Base-by-base conservation (phyloP, 2,797 vertebrate species). In the Sebastes taczanowskii region DNA sequence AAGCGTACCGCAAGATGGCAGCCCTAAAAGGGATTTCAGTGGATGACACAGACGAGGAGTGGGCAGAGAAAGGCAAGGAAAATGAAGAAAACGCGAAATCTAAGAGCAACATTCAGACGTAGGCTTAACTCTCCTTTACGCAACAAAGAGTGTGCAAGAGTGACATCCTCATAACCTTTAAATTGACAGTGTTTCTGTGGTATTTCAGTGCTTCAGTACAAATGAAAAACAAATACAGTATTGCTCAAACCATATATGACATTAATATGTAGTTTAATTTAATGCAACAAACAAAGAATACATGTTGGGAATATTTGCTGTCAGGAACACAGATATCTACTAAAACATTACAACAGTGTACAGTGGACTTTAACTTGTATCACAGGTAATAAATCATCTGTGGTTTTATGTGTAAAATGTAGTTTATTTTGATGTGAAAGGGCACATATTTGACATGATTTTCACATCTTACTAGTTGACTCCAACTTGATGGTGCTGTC, bases 41-140 rank as follows among this genome's bases (percentile, higher is more conserved):
- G 87, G 97, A 98, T n/a, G 95, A 97, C 29, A 87, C 42, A 0
- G 97, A 99, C n/a, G 95, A 97, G 71, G 96, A 97, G 70, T 98
- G 97, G 97, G 90, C 96, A 29, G 78, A 91, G 11, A 93, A 94
- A 71, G 91, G 91, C 87, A 93, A 84, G 84, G 92, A 96, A 53
- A 81, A 94, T 27, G 52, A 85, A 64, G 86, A 89, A 81, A 91
- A 90, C 1, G n/a, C 18, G 13, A 66, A 71, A 13, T 46, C 6
- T 46, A 16, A 23, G 32, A 63, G 18, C 29, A 87, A 65, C 55
- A 22, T 9, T 18, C 13, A 62, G 18, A 74, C 5, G 7, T 59
- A 69, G 62, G 60, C 34, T 46, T 23, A 27, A 46, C 11, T 46
- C 52, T 5, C 7, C 2, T 23, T 66, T 25, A 64, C 16, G 30